These are phyloP conservation scores for Phrynocephalus vlangalii DNA, from an alignment of 2,797 vertebrate genomes.

Conservation along the genomic window DNA sequence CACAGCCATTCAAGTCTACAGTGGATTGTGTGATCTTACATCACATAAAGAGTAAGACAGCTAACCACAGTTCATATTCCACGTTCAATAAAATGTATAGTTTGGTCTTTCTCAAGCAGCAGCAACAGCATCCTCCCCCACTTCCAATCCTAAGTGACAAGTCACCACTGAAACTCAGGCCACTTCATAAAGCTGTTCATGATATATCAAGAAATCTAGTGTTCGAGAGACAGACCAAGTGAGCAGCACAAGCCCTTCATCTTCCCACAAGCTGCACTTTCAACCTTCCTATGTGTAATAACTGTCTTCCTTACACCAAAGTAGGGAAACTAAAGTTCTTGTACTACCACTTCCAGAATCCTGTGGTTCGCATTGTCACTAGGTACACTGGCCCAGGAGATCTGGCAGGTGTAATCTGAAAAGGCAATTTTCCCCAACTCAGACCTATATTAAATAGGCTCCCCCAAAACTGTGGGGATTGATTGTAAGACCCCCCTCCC, in stretches of 20 bases:
- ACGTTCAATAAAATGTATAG: not conserved
- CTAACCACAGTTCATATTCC: too few species aligned
- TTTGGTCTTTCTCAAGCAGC: constrained; percentile 2
- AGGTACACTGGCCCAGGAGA: too few species aligned
- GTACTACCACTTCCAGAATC: too few species aligned
- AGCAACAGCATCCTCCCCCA: too few species aligned
- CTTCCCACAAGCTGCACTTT: not conserved
- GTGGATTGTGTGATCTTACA: not conserved
- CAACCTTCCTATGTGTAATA: not conserved
- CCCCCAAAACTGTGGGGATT: too few species aligned
- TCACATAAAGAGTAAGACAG: not conserved
- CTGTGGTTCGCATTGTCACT: too few species aligned
- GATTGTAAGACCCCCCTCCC: too few species aligned
- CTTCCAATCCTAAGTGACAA: not conserved
- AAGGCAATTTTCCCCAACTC: too few species aligned
- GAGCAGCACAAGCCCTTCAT: not conserved
- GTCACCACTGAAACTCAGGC: not conserved
- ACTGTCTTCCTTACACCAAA: not conserved
- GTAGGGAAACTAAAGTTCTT: not conserved
- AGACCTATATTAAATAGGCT: too few species aligned
- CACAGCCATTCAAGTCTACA: not conserved
- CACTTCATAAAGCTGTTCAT: not conserved
- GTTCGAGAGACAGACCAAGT: not conserved
- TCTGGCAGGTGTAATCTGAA: too few species aligned
- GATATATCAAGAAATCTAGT: not conserved